phyloP scores from a whole-genome alignment of 2,113 vertebrate species.

The Egretta garzetta region DNA sequence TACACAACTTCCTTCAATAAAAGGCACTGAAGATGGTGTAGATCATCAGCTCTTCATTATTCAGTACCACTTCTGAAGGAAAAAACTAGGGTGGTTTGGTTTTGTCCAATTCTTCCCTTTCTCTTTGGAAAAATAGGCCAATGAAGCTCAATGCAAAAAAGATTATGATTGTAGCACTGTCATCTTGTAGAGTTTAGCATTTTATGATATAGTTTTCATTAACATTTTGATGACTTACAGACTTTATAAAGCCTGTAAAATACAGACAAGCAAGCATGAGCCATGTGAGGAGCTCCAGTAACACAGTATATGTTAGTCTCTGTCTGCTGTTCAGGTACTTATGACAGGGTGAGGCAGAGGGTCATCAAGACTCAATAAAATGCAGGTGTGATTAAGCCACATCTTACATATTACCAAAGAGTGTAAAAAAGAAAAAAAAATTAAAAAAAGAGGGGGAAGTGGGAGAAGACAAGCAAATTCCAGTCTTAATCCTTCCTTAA shows the following conservation, averaged over 20 bases:
- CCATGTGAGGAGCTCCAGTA: background rate
- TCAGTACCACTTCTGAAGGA: background rate
- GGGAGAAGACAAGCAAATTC: background rate
- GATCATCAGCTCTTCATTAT: background rate
- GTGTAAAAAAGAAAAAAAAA: background rate
- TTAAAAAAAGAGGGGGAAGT: fast-evolving
- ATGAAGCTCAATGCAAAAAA: background rate
- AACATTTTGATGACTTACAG: background rate
- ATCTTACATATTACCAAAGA: background rate
- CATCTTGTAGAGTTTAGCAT: background rate
- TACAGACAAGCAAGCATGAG: background rate
- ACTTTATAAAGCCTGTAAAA: background rate
- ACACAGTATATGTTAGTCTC: background rate
- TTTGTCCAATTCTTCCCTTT: background rate
- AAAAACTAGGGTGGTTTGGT: background rate
- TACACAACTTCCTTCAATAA: background rate
- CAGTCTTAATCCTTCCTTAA: background rate
- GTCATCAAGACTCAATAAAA: background rate
- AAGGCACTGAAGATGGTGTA: background rate
- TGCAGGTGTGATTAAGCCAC: background rate
- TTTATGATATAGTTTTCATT: background rate
- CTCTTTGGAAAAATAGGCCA: background rate
- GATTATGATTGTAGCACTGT: background rate
- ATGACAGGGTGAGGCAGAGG: background rate
- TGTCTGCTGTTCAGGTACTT: background rate